A percentile compares a stretch with the other conserved stretches of the same genome.
Conservation (phyloP, 2,797 vertebrate species). For the Pseudomugil tenellus region DNA sequence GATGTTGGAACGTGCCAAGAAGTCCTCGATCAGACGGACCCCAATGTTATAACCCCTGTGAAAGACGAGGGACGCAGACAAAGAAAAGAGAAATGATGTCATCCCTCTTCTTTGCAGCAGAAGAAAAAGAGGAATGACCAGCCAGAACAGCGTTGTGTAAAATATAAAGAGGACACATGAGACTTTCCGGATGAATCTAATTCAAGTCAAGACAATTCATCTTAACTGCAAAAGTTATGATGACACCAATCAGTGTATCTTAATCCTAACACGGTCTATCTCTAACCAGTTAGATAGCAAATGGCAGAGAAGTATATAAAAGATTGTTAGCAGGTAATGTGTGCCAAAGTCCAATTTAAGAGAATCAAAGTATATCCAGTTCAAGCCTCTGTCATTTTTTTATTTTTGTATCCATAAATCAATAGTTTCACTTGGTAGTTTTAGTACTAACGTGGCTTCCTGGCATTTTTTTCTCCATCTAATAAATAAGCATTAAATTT, state of each 20-base stretch:
- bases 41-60: slow-evolving; percentile 98
- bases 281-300: slow-evolving; percentile 30
- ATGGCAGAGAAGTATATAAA: slow-evolving; percentile 23
- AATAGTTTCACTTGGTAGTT: slow-evolving; percentile 29
- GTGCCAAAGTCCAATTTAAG: slow-evolving; percentile 24
- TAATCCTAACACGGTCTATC: slow-evolving; percentile 51
- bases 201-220: slow-evolving; percentile 21
- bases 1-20: slow-evolving; percentile 94
- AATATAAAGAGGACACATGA: slow-evolving; percentile 8
- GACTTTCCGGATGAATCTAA: slow-evolving; percentile 29
- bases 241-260: slow-evolving; percentile 39
- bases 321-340: slow-evolving; percentile 45
- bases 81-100: slow-evolving; percentile 9
- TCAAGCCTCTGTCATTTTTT: slow-evolving; percentile 41
- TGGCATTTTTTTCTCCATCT: slow-evolving; percentile 3
- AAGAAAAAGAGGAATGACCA: slow-evolving; percentile 4
- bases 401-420: slow-evolving; percentile 40
- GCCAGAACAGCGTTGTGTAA: neutral
- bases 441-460: slow-evolving; percentile 6
- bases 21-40: slow-evolving; percentile 97
- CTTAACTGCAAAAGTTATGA: slow-evolving; percentile 6
- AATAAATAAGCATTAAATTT: slow-evolving; percentile 23
- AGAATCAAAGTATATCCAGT: slow-evolving; percentile 42
- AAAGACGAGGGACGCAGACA: neutral
- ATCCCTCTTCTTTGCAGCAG: neutral